Evolutionary conservation across 2,797 vertebrate species (phyloP).

Genomic region (Vespertilio murinus): DNA sequence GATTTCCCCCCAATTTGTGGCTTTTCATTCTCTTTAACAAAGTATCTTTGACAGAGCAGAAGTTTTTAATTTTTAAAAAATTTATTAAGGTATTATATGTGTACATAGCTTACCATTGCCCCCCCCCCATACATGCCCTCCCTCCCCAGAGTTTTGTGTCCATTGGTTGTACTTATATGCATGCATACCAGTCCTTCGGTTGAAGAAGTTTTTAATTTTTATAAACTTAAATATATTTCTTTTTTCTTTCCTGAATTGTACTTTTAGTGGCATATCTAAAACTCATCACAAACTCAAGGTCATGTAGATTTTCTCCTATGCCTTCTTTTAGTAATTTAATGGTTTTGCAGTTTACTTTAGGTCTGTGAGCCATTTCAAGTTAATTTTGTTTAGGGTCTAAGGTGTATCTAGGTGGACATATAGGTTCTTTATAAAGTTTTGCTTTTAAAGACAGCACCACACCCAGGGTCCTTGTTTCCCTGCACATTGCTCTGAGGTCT

Average conservation of each 20-base stretch:
- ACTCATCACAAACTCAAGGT: neutral
- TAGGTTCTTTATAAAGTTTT: neutral
- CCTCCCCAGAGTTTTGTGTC: too few species aligned
- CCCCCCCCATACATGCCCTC: too few species aligned
- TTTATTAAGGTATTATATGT: too few species aligned
- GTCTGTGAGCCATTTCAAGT: neutral
- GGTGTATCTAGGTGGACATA: neutral
- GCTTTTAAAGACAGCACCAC: neutral
- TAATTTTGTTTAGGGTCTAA: neutral
- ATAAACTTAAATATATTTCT: neutral
- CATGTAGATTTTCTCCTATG: neutral
- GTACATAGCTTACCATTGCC: too few species aligned
- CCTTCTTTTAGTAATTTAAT: neutral
- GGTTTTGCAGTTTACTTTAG: neutral
- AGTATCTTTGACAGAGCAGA: neutral
- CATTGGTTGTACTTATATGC: too few species aligned
- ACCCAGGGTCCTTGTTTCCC: neutral
- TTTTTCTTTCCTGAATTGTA: neutral
- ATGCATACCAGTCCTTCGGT: too few species aligned
- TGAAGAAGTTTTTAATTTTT: constrained; percentile 9
- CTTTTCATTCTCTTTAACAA: neutral
- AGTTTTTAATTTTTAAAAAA: too few species aligned
- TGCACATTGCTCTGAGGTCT: neutral
- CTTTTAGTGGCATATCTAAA: constrained; percentile 9
- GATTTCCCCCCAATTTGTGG: neutral